Evolutionary conservation across 2,113 vertebrate genomes (phyloP).

Genomic region (Megatriorchis doriae): DNA sequence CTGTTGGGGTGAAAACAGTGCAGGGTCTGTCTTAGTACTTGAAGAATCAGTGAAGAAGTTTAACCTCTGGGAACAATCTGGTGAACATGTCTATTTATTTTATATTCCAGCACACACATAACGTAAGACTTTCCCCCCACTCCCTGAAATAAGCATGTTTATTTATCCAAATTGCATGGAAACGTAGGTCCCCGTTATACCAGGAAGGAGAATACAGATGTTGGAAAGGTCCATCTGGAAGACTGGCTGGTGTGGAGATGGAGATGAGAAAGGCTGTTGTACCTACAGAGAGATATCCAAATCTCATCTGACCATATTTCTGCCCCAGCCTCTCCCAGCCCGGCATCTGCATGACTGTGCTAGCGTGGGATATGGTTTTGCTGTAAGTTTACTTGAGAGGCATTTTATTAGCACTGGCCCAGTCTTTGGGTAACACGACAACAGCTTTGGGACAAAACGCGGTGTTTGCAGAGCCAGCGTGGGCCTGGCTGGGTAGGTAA

Average conservation of each 20-base stretch:
- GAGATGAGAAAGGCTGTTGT: not conserved
- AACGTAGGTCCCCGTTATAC: not conserved
- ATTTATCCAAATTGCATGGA: not conserved
- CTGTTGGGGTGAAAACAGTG: not conserved
- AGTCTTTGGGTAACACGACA: not conserved
- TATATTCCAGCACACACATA: not conserved
- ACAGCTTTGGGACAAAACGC: fast-evolving
- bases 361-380: not conserved
- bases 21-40: not conserved
- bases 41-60: not conserved
- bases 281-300: not conserved
- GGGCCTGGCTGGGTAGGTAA: not conserved
- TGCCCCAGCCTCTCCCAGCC: not conserved
- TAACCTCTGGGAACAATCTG: not conserved
- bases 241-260: not conserved
- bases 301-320: not conserved
- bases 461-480: not conserved
- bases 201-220: not conserved
- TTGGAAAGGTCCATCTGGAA: not conserved
- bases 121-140: too few relatives aligned
- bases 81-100: not conserved
- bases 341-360: not conserved
- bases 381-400: not conserved
- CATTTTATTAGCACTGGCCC: not conserved
- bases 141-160: not conserved